Evolutionary conservation across 2,113 vertebrate genomes (phyloP).

Genomic region (Anseranas semipalmata): DNA sequence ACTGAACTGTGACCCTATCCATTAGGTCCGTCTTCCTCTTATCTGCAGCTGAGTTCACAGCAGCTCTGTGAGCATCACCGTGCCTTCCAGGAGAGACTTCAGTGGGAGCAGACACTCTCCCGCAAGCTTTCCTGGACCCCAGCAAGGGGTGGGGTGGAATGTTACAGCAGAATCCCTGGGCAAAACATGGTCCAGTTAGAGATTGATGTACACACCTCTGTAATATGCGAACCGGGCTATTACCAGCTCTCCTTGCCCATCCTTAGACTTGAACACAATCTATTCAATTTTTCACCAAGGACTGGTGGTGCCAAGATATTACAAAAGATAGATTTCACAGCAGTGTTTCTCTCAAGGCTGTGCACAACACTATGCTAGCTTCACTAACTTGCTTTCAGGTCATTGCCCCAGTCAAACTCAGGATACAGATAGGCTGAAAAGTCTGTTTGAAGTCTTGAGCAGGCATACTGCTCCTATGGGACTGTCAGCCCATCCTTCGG

Average conservation of each 20-base stretch:
- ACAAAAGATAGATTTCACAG: not conserved
- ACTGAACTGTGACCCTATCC: not conserved
- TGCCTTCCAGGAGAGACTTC: not conserved
- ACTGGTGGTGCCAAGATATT: not conserved
- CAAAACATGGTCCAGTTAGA: not conserved
- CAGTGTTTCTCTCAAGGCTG: not conserved
- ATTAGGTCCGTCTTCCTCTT: not conserved
- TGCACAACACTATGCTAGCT: not conserved
- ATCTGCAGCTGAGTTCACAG: not conserved
- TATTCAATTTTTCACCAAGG: not conserved
- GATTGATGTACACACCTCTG: not conserved
- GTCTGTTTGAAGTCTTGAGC: not conserved
- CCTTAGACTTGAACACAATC: not conserved
- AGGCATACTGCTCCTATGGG: not conserved
- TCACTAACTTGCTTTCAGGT: not conserved
- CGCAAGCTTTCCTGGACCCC: rapidly evolving
- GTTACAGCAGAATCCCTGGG: not conserved
- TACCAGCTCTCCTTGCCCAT: not conserved
- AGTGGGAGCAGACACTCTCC: not conserved
- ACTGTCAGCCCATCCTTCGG: rapidly evolving
- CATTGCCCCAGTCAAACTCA: not conserved
- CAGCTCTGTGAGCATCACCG: not conserved
- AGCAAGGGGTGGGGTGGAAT: rapidly evolving
- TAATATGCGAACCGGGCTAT: not conserved
- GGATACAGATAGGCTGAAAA: not conserved